These are phyloP conservation scores for Erythrocebus patas DNA, from an alignment of 2,113 vertebrate species.

Conservation along the genomic window DNA sequence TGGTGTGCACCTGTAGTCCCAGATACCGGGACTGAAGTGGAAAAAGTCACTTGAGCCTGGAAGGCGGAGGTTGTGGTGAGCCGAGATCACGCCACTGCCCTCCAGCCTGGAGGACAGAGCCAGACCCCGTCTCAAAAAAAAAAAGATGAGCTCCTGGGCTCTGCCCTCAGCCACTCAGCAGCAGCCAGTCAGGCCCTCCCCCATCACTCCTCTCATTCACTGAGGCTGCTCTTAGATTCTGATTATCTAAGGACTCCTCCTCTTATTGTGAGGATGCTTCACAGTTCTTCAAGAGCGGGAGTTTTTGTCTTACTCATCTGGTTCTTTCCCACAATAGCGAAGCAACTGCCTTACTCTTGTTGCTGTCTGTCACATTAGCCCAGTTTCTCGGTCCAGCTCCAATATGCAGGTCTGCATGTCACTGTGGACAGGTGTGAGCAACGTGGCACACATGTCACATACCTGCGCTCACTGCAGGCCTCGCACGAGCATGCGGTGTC, in stretches of 20 bases:
- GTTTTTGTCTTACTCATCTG: neutral
- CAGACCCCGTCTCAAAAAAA: no score
- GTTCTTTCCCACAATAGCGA: neutral
- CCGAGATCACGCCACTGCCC: no score
- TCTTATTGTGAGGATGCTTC: neutral
- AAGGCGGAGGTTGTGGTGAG: no score
- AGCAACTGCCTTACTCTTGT: neutral
- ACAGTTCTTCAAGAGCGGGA: neutral
- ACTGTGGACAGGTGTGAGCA: no score
- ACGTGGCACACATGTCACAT: conserved; percentile 16
- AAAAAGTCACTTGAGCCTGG: no score
- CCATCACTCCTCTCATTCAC: neutral
- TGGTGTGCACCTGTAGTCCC: no score
- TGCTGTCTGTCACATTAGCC: neutral
- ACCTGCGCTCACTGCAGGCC: conserved; percentile 96
- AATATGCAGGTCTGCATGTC: neutral
- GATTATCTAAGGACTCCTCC: neutral
- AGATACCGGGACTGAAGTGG: no score
- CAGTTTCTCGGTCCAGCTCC: neutral
- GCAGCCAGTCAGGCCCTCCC: rapidly evolving
- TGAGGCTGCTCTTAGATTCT: rapidly evolving
- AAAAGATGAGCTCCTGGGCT: no score
- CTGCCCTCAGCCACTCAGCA: neutral
- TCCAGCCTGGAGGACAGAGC: no score
- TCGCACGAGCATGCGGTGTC: conserved; percentile 93